Percentiles rank a stretch among this genome's conserved stretches.
Evolutionary conservation across 2,797 vertebrate species (phyloP).

Genomic region (Antennarius maculatus): DNA sequence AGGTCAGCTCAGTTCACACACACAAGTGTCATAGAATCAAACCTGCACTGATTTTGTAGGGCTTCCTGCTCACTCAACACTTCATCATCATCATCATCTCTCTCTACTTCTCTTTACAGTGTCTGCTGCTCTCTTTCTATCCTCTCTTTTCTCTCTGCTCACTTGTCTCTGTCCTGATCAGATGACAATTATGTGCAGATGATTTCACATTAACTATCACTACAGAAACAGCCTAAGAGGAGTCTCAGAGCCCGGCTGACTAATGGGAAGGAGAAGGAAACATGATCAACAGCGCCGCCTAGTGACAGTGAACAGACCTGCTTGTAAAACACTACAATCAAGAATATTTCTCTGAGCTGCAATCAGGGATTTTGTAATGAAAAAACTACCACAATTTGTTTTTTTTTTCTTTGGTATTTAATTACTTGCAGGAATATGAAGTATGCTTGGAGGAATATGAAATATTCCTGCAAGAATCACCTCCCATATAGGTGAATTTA

Average conservation of each 20-base stretch:
- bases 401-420: too few species aligned
- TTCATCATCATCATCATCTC: neutral
- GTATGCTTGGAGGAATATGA: too few species aligned
- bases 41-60: too few species aligned
- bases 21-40: too few species aligned
- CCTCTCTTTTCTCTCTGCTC: conserved; percentile 15
- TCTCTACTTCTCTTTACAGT: neutral
- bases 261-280: conserved; percentile 7
- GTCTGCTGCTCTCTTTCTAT: neutral
- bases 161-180: conserved; percentile 43
- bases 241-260: conserved; percentile 31
- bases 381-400: too few species aligned
- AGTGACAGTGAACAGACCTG: neutral
- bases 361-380: too few species aligned
- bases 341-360: too few species aligned
- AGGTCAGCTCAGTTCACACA: too few species aligned
- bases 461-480: too few species aligned
- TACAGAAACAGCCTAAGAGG: conserved; percentile 31
- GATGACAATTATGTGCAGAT: conserved; percentile 32
- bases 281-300: conserved; percentile 50
- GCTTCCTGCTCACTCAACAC: neutral
- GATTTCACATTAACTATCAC: conserved; percentile 29
- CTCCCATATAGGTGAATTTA: too few species aligned
- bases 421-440: too few species aligned
- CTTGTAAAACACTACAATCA: neutral